Evolutionary conservation across 2,113 vertebrate genomes (phyloP).

Genomic region (Gopherus flavomarginatus): DNA sequence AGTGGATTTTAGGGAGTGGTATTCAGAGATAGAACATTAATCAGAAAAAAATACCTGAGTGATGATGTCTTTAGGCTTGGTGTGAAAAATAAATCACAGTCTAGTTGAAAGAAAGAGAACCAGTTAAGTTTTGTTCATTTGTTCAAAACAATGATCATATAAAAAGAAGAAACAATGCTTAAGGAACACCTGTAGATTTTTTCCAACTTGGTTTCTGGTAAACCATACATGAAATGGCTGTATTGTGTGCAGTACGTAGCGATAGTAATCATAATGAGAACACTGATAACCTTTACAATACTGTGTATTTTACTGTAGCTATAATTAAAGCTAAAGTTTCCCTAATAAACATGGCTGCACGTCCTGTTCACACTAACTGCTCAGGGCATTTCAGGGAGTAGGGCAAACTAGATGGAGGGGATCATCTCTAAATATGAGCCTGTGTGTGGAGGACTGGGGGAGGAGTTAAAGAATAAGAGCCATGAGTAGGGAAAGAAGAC

Average conservation of each 20-base stretch:
- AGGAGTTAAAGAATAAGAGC: background rate
- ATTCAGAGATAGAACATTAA: slow-evolving; percentile 67
- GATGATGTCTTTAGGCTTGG: background rate
- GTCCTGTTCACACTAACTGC: background rate
- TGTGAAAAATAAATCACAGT: background rate
- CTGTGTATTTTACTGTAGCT: background rate
- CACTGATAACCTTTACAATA: background rate
- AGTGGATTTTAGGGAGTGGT: slow-evolving; percentile 54
- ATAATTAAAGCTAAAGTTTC: background rate
- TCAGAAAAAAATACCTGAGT: slow-evolving; percentile 38
- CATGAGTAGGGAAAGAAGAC: background rate
- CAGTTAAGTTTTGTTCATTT: background rate
- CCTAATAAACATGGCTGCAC: background rate
- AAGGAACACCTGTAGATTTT: background rate
- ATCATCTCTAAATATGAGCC: background rate
- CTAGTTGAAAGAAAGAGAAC: background rate
- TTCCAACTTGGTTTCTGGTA: background rate
- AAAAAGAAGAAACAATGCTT: background rate
- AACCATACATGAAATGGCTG: background rate
- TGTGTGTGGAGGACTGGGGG: background rate
- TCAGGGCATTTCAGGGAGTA: background rate
- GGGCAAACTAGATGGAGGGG: background rate
- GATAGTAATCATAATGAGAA: background rate
- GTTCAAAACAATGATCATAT: background rate
- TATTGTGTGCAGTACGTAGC: background rate